Evolutionary conservation across 2,797 vertebrate genomes (phyloP).

Genomic region (Triplophysa bombifrons): DNA sequence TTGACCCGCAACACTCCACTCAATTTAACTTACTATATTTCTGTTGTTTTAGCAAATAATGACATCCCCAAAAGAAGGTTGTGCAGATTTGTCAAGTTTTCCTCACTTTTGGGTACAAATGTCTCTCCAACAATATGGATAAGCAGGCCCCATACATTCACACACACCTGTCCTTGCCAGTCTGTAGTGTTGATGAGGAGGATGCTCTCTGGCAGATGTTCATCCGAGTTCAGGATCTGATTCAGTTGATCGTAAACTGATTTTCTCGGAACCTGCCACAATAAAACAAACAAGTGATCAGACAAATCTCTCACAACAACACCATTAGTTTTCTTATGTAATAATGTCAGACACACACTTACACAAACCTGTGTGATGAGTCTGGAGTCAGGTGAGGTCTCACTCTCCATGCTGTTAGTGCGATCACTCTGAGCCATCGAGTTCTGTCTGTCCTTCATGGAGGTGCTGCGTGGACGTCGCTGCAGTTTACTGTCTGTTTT

Average conservation of each 20-base stretch:
- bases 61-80: too few relatives aligned
- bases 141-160: too few relatives aligned
- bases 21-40: too few relatives aligned
- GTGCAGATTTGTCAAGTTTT: too few relatives aligned
- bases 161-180: conserved; percentile 74
- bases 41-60: too few relatives aligned
- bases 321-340: too few relatives aligned
- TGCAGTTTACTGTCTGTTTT: conserved; percentile 63
- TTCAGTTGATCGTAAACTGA: conserved; percentile 77
- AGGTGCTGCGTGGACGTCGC: conserved; percentile 64
- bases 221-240: conserved; percentile 75
- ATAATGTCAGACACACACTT: not conserved
- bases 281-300: not conserved
- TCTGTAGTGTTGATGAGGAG: conserved; percentile 74
- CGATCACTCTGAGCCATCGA: conserved; percentile 69
- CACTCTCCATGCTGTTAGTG: conserved; percentile 72
- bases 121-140: too few relatives aligned
- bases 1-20: too few relatives aligned
- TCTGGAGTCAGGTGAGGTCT: conserved; percentile 66
- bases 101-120: too few relatives aligned
- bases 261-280: conserved; percentile 68
- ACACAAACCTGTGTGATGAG: conserved; percentile 64
- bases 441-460: conserved; percentile 73
- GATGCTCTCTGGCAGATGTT: conserved; percentile 72
- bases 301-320: not conserved